These are phyloP conservation scores for Vanessa cardui DNA, from an alignment of 2,888 invertebrate species.

Conservation along the genomic window DNA sequence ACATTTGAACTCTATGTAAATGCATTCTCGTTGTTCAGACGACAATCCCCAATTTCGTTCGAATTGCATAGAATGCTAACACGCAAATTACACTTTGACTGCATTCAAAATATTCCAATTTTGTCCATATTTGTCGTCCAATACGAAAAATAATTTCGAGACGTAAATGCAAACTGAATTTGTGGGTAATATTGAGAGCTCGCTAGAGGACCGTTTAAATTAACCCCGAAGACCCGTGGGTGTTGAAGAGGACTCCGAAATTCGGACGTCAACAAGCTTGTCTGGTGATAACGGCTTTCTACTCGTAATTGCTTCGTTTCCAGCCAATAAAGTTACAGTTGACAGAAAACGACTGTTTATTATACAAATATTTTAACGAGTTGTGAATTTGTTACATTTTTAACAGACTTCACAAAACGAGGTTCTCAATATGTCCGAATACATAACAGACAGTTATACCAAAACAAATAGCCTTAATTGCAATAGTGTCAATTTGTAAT, in stretches of 20 bases:
- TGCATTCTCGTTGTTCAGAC: no score
- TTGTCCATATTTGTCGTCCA: not conserved
- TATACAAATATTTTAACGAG: no score
- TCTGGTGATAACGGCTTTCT: conserved; percentile 2
- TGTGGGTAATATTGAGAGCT: not conserved
- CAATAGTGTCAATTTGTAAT: no score
- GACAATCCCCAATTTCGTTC: no score
- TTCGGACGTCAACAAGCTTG: not conserved
- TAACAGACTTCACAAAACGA: no score
- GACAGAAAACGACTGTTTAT: not conserved
- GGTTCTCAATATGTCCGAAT: no score
- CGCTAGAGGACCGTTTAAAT: not conserved
- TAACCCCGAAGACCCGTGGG: not conserved
- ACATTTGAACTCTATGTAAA: no score
- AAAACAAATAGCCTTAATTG: no score
- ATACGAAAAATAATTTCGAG: not conserved
- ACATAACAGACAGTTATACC: no score
- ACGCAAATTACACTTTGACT: not conserved
- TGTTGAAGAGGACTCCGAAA: conserved; percentile 1
- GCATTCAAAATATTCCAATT: not conserved
- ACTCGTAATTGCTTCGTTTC: conserved; percentile 9
- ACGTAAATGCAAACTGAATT: not conserved
- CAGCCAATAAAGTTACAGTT: not conserved
- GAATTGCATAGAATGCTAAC: no score
- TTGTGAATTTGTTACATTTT: no score